Evolutionary conservation across 2,888 invertebrate species (phyloP).

Genomic region (Cantharis lateralis): DNA sequence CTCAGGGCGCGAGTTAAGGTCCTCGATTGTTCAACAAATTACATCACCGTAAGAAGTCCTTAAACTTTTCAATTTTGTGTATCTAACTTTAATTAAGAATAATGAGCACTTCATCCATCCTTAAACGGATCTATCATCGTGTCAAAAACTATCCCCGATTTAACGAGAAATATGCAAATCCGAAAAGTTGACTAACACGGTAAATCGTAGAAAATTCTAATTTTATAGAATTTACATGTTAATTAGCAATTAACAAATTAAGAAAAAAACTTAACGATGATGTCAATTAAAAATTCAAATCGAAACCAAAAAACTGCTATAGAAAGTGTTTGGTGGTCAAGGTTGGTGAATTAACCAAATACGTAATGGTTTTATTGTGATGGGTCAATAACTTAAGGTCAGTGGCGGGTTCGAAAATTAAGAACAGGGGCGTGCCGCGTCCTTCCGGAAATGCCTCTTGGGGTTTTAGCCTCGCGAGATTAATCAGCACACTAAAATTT

Average conservation of each 20-base stretch:
- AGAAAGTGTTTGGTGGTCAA: neutral
- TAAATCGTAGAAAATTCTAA: neutral
- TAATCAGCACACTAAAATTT: neutral
- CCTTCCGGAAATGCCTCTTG: neutral
- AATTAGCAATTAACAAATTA: neutral
- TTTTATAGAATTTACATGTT: neutral
- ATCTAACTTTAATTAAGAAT: neutral
- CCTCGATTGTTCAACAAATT: neutral
- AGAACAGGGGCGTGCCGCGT: neutral
- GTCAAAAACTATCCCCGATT: neutral
- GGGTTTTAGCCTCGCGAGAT: neutral
- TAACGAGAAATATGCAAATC: neutral
- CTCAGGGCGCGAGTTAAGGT: neutral
- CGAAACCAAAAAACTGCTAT: neutral
- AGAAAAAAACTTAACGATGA: neutral
- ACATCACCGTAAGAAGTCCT: neutral
- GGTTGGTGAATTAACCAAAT: neutral
- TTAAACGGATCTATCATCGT: neutral
- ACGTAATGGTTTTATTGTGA: neutral
- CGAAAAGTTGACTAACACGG: neutral
- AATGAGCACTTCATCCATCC: neutral
- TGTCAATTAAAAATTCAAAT: neutral
- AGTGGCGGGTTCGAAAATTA: neutral
- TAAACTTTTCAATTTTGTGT: neutral
- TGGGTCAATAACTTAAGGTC: neutral